Evolutionary conservation across 2,113 vertebrate genomes (phyloP).

Genomic region (Pteruthius melanotis): DNA sequence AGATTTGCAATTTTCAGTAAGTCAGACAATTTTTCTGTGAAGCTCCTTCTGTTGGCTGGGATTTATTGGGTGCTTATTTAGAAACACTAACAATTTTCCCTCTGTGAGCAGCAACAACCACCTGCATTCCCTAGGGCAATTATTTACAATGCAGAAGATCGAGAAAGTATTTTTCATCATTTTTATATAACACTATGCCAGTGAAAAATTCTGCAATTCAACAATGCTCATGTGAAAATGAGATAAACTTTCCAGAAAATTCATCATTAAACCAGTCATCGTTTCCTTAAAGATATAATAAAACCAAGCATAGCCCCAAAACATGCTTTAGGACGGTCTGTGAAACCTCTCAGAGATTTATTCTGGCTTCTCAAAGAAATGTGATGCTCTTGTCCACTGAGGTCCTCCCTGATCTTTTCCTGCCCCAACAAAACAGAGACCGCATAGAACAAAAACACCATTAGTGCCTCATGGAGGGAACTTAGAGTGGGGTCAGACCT

Average conservation of each 20-base stretch:
- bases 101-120: neutral
- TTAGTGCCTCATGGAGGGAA: neutral
- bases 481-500: neutral
- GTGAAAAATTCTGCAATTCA: neutral
- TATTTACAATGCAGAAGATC: neutral
- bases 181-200: neutral
- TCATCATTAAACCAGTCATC: neutral
- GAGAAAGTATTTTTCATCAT: neutral
- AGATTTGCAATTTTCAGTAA: neutral
- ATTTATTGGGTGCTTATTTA: neutral
- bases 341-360: neutral
- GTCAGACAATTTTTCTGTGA: neutral
- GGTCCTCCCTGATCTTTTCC: neutral
- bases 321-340: neutral
- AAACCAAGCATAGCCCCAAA: neutral
- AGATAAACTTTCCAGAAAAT: neutral
- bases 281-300: neutral
- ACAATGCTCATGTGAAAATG: neutral
- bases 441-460: neutral
- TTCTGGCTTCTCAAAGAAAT: neutral
- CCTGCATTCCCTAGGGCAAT: neutral
- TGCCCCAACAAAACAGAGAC: neutral
- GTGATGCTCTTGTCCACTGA: neutral
- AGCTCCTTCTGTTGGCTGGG: neutral
- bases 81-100: neutral